Base-by-base conservation (phyloP, 2,113 vertebrate species). In the Gambusia holbrooki region DNA sequence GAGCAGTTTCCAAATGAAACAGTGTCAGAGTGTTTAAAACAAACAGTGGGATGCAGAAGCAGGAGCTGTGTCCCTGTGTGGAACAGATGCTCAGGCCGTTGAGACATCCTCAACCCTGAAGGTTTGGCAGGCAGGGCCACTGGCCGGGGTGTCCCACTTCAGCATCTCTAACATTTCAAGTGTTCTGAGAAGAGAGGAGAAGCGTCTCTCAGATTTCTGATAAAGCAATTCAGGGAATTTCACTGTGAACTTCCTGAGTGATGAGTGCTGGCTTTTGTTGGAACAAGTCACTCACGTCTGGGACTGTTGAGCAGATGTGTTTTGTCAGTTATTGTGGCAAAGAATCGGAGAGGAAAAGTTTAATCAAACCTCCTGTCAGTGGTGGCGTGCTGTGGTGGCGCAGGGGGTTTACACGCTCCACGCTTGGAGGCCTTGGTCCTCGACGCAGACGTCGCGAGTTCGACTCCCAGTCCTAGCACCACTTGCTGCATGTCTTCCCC, bases 1-100 rank as follows among this genome's bases (percentile, higher is more conserved):
- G 54, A 62, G 69, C 73, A 27, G 77, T 76, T 58, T 84, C 80
- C 62, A 68, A 62, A 64, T 19, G 58, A 54, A n/a, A 40, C 77
- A 32, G 66, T 3, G 37, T 30, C 13, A 51, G 14, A 25, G 48
- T 63, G 9, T 40, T 81, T 71, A 3, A 65, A 79, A 30, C 68
- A 51, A 42, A 77, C 54, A 54, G 73, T 32, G 66, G 13, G 3
- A 7, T 3, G 7, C 12, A 1, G 29, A 1, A 15, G 17, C 30
- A 66, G 74, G 22, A 5, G 58, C 35, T 73, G 27, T 9, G 7
- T 32, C 71, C 14, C 11, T 15, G 17, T 32, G n/a, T 42, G 65
- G n/a, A 27, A 3, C 22, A 66, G 17, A 13, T 3, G 17, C 32
- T 65, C 6, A 29, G 32, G 51, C 17, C 12, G 27, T 66, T 42